These are phyloP conservation scores for Stigmatopora argus DNA, from an alignment of 2,113 vertebrate genomes.

Conservation along the genomic window DNA sequence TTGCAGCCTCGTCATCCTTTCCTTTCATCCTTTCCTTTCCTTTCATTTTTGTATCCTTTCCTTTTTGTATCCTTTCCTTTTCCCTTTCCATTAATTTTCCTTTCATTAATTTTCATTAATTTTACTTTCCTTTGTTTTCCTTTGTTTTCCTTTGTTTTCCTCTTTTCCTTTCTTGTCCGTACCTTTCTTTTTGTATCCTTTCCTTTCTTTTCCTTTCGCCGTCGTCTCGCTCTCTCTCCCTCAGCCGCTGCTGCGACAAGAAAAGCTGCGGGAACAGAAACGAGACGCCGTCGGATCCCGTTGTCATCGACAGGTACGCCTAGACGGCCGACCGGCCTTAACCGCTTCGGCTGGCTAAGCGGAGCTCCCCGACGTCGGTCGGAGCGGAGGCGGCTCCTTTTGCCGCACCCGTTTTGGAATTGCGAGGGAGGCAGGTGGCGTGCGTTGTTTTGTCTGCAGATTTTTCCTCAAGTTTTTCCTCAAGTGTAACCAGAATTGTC, in stretches of 20 bases:
- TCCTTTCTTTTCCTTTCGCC: not conserved
- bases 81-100: too few relatives aligned
- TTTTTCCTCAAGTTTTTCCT: conserved; percentile 63
- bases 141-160: not conserved
- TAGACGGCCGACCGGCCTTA: not conserved
- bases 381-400: not conserved
- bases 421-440: not conserved
- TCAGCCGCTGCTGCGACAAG: conserved; percentile 57
- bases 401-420: not conserved
- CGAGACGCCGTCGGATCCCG: conserved; percentile 56
- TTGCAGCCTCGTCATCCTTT: too few relatives aligned
- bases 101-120: too few relatives aligned
- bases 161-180: not conserved
- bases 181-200: too few relatives aligned
- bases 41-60: too few relatives aligned
- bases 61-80: not conserved
- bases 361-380: not conserved
- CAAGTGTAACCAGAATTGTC: conserved; percentile 65
- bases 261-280: conserved; percentile 60
- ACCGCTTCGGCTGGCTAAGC: not conserved
- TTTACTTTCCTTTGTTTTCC: not conserved
- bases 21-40: not conserved
- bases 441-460: conserved; percentile 20
- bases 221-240: not conserved
- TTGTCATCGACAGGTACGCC: conserved; percentile 49